phyloP scores from a whole-genome alignment of 2,888 invertebrate species.

The Cheilosia soror region DNA sequence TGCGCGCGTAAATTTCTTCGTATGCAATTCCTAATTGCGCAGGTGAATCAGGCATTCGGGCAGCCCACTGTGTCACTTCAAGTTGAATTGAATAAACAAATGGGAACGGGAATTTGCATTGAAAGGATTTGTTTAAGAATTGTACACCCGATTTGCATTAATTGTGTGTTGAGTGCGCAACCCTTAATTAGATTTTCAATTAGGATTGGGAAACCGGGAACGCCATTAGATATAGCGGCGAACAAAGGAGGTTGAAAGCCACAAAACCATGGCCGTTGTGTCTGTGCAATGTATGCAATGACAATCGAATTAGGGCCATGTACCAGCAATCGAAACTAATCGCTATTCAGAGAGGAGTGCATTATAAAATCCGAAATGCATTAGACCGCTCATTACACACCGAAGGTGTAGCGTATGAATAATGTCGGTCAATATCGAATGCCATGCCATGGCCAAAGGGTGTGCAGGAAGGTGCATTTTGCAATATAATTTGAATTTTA shows the following conservation, averaged over 20 bases:
- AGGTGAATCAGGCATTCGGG: constrained; percentile 40
- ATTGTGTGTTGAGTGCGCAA: constrained; percentile 50
- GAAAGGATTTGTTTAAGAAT: constrained; percentile 60
- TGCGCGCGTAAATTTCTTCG: constrained; percentile 50
- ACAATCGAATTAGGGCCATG: constrained; percentile 66
- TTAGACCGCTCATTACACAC: constrained; percentile 66
- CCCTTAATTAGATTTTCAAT: constrained; percentile 75
- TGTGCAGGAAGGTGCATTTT: constrained; percentile 4
- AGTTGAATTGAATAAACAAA: constrained; percentile 46
- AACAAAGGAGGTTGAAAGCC: constrained; percentile 60
- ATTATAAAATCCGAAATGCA: constrained; percentile 62
- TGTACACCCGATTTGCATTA: constrained; percentile 61
- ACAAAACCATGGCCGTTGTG: constrained; percentile 29
- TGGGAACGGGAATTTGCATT: constrained; percentile 65
- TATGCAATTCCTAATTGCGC: constrained; percentile 52
- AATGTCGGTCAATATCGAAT: constrained; percentile 58
- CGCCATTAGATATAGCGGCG: background rate
- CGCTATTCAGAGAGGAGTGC: constrained; percentile 53
- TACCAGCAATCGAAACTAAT: constrained; percentile 50
- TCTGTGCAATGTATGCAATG: constrained; percentile 41
- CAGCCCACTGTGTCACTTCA: constrained; percentile 13
- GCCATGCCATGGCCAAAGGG: constrained; percentile 37
- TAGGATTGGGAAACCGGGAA: constrained; percentile 49
- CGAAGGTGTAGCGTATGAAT: constrained; percentile 71
- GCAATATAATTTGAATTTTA: constrained; percentile 47